These are phyloP conservation scores for Orestias chungarensis DNA, from an alignment of 2,797 vertebrate species.

Conservation along the genomic window DNA sequence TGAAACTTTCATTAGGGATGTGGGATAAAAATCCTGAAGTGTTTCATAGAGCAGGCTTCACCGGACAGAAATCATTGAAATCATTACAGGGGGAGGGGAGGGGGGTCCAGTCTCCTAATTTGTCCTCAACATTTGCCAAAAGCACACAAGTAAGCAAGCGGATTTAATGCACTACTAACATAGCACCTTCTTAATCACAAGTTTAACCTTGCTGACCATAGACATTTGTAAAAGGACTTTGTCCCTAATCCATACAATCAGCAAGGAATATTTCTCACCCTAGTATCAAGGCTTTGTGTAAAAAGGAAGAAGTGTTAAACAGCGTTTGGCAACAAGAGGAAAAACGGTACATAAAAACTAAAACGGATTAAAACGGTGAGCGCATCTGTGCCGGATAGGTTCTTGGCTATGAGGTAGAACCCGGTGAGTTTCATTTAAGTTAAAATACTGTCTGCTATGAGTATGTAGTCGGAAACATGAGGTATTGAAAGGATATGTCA, in stretches of 20 bases:
- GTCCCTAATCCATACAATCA: slow-evolving; percentile 76
- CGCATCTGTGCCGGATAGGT: slow-evolving; percentile 78
- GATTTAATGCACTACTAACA: slow-evolving; percentile 62
- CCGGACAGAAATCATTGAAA: slow-evolving; percentile 48
- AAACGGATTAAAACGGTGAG: slow-evolving; percentile 67
- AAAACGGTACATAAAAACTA: slow-evolving; percentile 67
- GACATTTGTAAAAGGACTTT: slow-evolving; percentile 65
- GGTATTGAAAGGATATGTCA: slow-evolving; percentile 85
- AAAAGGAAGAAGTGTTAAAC: slow-evolving; percentile 72
- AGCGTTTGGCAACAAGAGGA: slow-evolving; percentile 75
- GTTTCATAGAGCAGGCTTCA: slow-evolving; percentile 47
- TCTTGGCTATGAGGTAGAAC: slow-evolving; percentile 88
- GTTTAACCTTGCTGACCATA: slow-evolving; percentile 69
- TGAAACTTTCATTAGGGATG: slow-evolving; percentile 67
- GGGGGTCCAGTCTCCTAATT: slow-evolving; percentile 55
- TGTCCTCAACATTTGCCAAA: slow-evolving; percentile 49
- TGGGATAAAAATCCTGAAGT: slow-evolving; percentile 52
- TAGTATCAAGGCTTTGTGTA: slow-evolving; percentile 81
- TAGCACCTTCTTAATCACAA: slow-evolving; percentile 75
- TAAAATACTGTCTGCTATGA: slow-evolving; percentile 85
- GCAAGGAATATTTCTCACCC: slow-evolving; percentile 77
- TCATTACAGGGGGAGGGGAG: slow-evolving; percentile 56
- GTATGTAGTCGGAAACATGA: slow-evolving; percentile 83
- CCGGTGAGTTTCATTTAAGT: slow-evolving; percentile 76
- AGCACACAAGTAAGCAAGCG: slow-evolving; percentile 64